Base-by-base conservation (phyloP, 2,888 invertebrate genomes). In the Dryadula phaetusa region DNA sequence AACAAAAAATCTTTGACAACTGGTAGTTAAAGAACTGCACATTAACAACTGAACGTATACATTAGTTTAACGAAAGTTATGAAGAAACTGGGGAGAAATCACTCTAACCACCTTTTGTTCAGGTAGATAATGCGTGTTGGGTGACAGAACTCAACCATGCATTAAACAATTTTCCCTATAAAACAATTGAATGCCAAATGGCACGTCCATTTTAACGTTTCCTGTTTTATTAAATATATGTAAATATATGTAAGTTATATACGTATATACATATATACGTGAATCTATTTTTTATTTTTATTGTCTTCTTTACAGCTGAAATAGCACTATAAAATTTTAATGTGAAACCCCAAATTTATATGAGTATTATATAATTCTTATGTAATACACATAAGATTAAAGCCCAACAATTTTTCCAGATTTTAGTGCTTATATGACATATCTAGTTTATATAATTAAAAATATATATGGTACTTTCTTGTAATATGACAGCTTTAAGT, bases 171-270 rank as follows among this genome's bases (percentile, higher is more conserved):
- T 52, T 52, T 52, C 49, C 28, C 28, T 52, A 52, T 52, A 52
- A 52, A 52, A 28, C 49, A 28, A 52, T 28, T 52, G 52, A 52
- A 52, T 32, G 52, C 52, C 28, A 52, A 52, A 52, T 28, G 28
- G 16, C 10, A 28, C 52, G 28, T 16, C 52, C 16, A 52, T 52
- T 52, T 16, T 16, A 12, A 4, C 28, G 5, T 52, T 52, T 52
- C 52, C 52, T 52, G 28, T 8, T 52, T 10, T 52, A 49, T 16
- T 49, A 52, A 16, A 52, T 28, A 28, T 4, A 52, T 52, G 16
- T 32, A 32, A 7, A 6, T 7, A 32, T 32, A 32, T 3, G n/a
- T n/a, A n/a, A n/a, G n/a, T n/a, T n/a, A n/a, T n/a, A n/a, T n/a
- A n/a, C n/a, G n/a, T 28, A 28, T 4, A 52, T 52, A 10, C 8